Evolutionary conservation across 1,140 invertebrate genomes (phyloP).

Genomic region (Leptopilina clavipes): DNA sequence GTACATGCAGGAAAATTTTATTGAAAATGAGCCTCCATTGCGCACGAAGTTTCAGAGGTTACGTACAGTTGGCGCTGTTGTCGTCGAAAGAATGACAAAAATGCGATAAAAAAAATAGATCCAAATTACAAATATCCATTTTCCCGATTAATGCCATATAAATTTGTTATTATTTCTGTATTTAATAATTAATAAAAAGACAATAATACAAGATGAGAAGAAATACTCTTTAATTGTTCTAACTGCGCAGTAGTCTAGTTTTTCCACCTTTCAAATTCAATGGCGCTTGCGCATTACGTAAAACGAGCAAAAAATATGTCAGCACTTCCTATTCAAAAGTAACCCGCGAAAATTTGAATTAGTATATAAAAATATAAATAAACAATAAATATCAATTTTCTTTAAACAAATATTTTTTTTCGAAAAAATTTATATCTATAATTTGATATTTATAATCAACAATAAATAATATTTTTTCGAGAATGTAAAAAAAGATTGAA

Average conservation of each 20-base stretch:
- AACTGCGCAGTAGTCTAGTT: slow-evolving; percentile 18
- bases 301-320: slow-evolving; percentile 2
- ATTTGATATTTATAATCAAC: too few species aligned
- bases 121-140: neutral
- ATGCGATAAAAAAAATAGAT: slow-evolving; percentile 4
- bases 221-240: neutral
- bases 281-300: neutral
- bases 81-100: slow-evolving; percentile 23
- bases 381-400: too few species aligned
- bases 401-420: too few species aligned
- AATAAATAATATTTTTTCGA: too few species aligned
- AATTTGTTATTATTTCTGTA: neutral
- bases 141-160: neutral
- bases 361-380: too few species aligned
- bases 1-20: slow-evolving; percentile 63
- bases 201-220: neutral
- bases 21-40: slow-evolving; percentile 69
- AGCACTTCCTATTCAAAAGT: slow-evolving; percentile 1
- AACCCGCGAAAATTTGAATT: neutral
- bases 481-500: too few species aligned
- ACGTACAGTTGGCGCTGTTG: slow-evolving; percentile 36
- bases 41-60: slow-evolving; percentile 68
- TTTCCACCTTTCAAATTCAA: slow-evolving; percentile 4
- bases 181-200: neutral
- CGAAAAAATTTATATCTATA: too few species aligned